These are phyloP conservation scores for Hucho hucho DNA, from an alignment of 2,113 vertebrate genomes.

Conservation along the genomic window DNA sequence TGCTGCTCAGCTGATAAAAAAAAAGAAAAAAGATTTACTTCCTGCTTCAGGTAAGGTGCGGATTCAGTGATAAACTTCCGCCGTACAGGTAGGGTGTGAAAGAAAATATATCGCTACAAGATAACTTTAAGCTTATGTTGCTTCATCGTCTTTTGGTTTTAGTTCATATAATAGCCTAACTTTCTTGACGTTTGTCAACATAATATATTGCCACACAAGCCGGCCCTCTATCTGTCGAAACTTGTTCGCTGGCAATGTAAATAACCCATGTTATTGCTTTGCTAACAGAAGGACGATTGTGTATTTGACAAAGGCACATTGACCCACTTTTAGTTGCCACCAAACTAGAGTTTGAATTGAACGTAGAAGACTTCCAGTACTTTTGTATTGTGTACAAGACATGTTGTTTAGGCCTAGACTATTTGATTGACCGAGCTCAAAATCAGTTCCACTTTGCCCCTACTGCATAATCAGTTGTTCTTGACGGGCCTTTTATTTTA, in stretches of 20 bases:
- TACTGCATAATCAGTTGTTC: neutral
- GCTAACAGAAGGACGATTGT: neutral
- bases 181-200: neutral
- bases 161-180: no score
- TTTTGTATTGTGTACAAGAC: neutral
- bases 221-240: neutral
- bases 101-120: neutral
- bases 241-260: neutral
- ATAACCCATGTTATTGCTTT: conserved; percentile 2
- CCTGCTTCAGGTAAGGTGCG: conserved; percentile 66
- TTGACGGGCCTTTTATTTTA: neutral
- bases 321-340: neutral
- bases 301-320: neutral
- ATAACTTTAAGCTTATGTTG: no score
- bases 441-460: neutral
- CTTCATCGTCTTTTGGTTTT: no score
- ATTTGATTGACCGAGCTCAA: neutral
- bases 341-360: neutral
- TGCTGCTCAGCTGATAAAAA: conserved; percentile 8
- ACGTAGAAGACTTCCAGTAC: neutral
- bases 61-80: conserved; percentile 55
- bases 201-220: neutral
- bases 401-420: neutral
- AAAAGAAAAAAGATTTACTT: conserved; percentile 48
- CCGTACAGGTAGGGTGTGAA: conserved; percentile 50